These are phyloP conservation scores for Cremastinae sp. DNA, from an alignment of 2,888 invertebrate species.

Conservation along the genomic window DNA sequence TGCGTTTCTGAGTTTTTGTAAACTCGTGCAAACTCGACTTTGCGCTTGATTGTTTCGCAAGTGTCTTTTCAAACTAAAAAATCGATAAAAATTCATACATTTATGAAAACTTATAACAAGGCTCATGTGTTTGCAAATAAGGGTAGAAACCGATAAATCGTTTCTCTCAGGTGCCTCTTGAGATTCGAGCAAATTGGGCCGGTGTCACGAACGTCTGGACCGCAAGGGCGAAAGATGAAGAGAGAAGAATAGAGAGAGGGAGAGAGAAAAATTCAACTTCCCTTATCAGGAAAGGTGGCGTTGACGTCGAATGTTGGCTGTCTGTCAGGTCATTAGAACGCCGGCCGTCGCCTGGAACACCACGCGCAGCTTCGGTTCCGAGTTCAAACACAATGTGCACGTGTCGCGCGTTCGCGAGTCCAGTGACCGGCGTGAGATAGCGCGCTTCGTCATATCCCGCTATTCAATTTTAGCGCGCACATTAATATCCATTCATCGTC, in stretches of 20 bases:
- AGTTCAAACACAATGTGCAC: conserved; percentile 52
- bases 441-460: conserved; percentile 15
- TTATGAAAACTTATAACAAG: no score
- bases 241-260: conserved; percentile 6
- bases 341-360: conserved; percentile 74
- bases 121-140: conserved; percentile 19
- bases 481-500: background rate
- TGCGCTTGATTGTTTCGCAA: no score
- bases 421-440: conserved; percentile 28
- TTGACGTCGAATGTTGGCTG: conserved; percentile 66
- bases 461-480: background rate
- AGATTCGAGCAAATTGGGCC: conserved; percentile 45
- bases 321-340: conserved; percentile 73
- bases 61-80: no score
- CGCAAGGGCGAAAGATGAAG: no score
- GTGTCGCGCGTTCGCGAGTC: conserved; percentile 43
- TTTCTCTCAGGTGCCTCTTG: conserved; percentile 3
- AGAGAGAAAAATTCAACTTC: conserved; percentile 32
- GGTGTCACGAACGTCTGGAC: conserved; percentile 37
- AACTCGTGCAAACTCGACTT: no score
- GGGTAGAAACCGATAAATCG: conserved; percentile 15
- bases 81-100: no score
- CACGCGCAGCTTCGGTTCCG: conserved; percentile 66
- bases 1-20: no score
- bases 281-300: conserved; percentile 53